These are phyloP conservation scores for Basileuterus tristriatus DNA, from an alignment of 2,797 vertebrate species.

Conservation along the genomic window DNA sequence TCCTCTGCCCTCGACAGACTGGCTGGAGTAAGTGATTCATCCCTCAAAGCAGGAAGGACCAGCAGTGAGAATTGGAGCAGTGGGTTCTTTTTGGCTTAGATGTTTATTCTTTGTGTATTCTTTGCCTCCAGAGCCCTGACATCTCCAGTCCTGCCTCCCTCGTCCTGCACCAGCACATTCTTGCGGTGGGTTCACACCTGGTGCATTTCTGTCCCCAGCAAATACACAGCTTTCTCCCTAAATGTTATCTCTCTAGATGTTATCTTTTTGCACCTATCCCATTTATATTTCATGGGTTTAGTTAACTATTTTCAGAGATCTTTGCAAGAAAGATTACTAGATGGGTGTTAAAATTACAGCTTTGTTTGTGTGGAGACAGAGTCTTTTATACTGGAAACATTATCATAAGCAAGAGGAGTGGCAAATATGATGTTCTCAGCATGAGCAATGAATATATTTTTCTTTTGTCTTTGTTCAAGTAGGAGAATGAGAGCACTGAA, in stretches of 20 bases:
- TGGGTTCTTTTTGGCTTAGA: neutral
- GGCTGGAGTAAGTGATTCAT: neutral
- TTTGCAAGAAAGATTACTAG: neutral
- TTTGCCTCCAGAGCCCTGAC: neutral
- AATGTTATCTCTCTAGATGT: neutral
- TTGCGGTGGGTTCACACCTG: neutral
- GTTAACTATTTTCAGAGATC: neutral
- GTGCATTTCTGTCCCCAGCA: neutral
- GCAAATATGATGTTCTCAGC: neutral
- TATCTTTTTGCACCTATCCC: neutral
- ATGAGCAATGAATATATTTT: neutral
- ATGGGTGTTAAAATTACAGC: neutral
- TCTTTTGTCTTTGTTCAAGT: neutral
- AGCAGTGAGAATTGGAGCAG: neutral
- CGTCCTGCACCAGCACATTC: rapidly evolving
- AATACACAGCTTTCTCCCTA: neutral
- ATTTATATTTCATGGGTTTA: neutral
- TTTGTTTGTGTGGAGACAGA: neutral
- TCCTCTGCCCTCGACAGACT: neutral
- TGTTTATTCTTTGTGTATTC: neutral
- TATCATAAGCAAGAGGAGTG: neutral
- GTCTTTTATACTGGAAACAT: neutral
- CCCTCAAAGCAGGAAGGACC: neutral
- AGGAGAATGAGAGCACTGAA: neutral
- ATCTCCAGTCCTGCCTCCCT: neutral